These are phyloP conservation scores for Notodromas monacha DNA, from an alignment of 2,888 invertebrate genomes.

Conservation along the genomic window DNA sequence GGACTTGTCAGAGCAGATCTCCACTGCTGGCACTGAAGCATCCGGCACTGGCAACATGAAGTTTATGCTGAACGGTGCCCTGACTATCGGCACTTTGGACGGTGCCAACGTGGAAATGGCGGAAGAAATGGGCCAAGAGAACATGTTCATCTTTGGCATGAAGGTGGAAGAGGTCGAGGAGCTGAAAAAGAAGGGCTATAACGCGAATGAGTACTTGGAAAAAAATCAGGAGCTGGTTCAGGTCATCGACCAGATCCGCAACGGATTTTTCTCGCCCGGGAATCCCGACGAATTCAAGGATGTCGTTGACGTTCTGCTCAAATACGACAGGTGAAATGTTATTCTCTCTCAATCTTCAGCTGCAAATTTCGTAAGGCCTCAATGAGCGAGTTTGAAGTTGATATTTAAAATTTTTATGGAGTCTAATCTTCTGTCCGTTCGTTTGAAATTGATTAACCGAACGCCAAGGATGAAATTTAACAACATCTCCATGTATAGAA, in stretches of 20 bases:
- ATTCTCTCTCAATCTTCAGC: too few relatives aligned
- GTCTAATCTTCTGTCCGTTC: too few relatives aligned
- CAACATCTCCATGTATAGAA: too few relatives aligned
- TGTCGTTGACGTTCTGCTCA: constrained; percentile 55
- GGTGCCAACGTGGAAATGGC: constrained; percentile 98
- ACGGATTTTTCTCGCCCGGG: constrained; percentile 72
- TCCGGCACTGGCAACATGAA: constrained; percentile 99
- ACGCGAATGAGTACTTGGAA: constrained; percentile 72
- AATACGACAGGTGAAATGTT: constrained; percentile 73
- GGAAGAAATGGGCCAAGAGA: constrained; percentile 85
- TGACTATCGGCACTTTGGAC: constrained; percentile 93
- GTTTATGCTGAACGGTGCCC: constrained; percentile 87
- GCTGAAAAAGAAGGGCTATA: constrained; percentile 37
- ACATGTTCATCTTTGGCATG: constrained; percentile 77
- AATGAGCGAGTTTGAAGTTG: too few relatives aligned
- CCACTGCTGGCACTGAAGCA: constrained; percentile 95
- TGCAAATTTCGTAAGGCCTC: too few relatives aligned
- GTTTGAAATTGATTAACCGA: too few relatives aligned
- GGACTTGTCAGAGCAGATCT: constrained; percentile 93
- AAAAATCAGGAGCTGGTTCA: constrained; percentile 59
- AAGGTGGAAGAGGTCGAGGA: constrained; percentile 20
- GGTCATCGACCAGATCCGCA: constrained; percentile 79
- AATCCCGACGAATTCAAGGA: constrained; percentile 65
- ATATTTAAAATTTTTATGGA: too few relatives aligned
- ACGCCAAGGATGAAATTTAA: too few relatives aligned